phyloP scores from a whole-genome alignment of 2,113 vertebrate genomes.

The Struthio camelus region DNA sequence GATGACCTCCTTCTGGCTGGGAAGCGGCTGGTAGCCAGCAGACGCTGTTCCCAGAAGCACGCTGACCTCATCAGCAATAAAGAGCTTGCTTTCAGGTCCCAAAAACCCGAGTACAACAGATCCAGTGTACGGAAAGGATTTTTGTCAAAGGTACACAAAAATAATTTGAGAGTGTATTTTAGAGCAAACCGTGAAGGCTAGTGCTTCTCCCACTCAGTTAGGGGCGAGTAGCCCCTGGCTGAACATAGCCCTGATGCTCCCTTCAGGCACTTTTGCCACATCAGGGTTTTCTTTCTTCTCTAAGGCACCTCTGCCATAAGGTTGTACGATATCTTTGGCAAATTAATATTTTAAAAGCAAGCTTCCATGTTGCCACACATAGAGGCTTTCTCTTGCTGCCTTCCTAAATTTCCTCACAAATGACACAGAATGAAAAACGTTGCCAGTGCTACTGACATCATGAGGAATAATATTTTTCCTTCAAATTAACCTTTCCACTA shows the following conservation, averaged over 20 bases:
- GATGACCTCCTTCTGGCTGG: neutral
- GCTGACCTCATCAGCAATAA: conserved; percentile 25
- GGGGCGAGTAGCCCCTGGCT: neutral
- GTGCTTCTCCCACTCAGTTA: neutral
- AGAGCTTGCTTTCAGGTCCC: neutral
- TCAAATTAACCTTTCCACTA: neutral
- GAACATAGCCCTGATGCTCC: neutral
- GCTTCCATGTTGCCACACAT: neutral
- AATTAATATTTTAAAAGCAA: neutral
- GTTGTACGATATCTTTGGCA: neutral
- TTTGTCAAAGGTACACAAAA: neutral
- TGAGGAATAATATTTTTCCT: neutral
- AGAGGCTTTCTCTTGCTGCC: neutral
- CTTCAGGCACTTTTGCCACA: neutral
- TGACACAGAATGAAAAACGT: neutral
- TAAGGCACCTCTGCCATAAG: neutral
- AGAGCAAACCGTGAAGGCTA: neutral
- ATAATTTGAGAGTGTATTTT: neutral
- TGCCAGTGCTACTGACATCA: neutral
- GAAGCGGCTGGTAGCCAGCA: conserved; percentile 15
- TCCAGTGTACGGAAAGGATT: neutral
- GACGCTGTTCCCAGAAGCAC: neutral
- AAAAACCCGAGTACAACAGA: neutral
- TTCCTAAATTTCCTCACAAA: neutral
- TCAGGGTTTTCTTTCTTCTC: neutral